Evolutionary conservation across 2,888 invertebrate species (phyloP).

Genomic region (Magallana nippona): DNA sequence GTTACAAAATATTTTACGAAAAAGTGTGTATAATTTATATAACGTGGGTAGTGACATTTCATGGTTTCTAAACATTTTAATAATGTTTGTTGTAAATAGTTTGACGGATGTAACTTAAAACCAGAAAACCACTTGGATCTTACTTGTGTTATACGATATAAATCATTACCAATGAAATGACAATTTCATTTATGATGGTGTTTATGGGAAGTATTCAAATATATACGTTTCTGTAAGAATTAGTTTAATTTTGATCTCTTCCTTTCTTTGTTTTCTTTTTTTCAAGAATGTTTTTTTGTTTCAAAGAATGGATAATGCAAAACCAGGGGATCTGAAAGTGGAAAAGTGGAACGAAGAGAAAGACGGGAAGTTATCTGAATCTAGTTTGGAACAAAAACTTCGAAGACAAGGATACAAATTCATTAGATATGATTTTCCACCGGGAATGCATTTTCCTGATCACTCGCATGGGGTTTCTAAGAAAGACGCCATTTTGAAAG

Average conservation of each 20-base stretch:
- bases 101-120: no score
- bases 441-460: constrained; percentile 74
- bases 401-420: constrained; percentile 67
- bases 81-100: no score
- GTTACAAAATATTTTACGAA: no score
- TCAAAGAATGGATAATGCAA: constrained; percentile 12
- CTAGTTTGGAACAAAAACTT: constrained; percentile 72
- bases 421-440: constrained; percentile 68
- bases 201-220: no score
- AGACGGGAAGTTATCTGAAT: constrained; percentile 69
- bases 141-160: no score
- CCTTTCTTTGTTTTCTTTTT: neutral
- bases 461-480: constrained; percentile 74
- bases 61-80: no score
- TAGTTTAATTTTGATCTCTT: neutral
- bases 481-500: constrained; percentile 73
- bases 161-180: no score
- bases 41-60: no score
- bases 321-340: constrained; percentile 58
- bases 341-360: constrained; percentile 69
- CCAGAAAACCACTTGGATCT: no score
- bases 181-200: no score
- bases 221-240: neutral
- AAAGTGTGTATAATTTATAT: no score
- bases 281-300: neutral